Evolutionary conservation across 2,113 vertebrate genomes (phyloP).

Genomic region (Opisthocomus hoazin): DNA sequence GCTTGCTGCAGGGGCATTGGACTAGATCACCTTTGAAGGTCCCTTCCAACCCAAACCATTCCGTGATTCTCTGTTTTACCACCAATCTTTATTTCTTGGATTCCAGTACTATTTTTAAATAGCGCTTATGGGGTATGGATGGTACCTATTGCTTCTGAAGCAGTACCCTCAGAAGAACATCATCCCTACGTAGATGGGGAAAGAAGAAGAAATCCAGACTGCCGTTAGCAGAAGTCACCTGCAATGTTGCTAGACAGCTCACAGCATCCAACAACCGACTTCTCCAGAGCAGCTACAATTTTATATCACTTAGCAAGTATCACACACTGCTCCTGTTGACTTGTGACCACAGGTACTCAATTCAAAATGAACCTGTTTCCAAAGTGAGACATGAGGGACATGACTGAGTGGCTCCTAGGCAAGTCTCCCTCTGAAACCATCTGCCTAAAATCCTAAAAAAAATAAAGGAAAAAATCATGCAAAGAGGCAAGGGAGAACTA

Average conservation of each 20-base stretch:
- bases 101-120: neutral
- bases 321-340: neutral
- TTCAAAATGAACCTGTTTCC: neutral
- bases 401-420: neutral
- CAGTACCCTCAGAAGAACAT: neutral
- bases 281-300: neutral
- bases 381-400: neutral
- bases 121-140: accelerated
- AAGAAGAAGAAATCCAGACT: neutral
- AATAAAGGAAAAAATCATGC: no score
- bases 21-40: no score
- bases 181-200: neutral
- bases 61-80: no score
- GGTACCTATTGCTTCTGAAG: neutral
- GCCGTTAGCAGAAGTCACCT: neutral
- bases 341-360: neutral
- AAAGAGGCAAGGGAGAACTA: neutral
- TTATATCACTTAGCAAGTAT: neutral
- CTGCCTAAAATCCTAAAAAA: neutral
- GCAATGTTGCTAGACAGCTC: neutral
- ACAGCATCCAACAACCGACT: neutral
- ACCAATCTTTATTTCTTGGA: neutral
- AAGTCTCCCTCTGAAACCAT: neutral
- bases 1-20: no score
- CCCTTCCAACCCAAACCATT: no score